Evolutionary conservation across 1,140 invertebrate species (phyloP).

Genomic region (Heliconius hewitsoni): DNA sequence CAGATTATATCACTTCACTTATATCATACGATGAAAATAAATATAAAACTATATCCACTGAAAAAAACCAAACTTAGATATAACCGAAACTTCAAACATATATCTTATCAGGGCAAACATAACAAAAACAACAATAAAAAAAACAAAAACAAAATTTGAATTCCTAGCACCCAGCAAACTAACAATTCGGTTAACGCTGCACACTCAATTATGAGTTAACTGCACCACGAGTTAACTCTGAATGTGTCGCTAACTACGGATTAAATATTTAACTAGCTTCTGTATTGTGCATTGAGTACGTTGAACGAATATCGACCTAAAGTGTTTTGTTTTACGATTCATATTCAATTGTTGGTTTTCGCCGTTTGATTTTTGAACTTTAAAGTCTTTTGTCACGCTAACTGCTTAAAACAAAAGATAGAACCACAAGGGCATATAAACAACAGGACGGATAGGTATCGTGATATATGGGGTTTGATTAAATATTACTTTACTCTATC

Average conservation of each 20-base stretch:
- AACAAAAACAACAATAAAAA: background rate
- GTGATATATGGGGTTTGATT: background rate
- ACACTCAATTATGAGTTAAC: conserved; percentile 66
- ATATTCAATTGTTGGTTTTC: conserved; percentile 33
- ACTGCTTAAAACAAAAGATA: conserved; percentile 5
- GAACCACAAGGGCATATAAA: background rate
- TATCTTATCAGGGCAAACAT: background rate
- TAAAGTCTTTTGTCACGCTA: conserved; percentile 22
- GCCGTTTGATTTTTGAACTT: conserved; percentile 20
- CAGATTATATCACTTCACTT: too few species aligned
- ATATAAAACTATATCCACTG: background rate
- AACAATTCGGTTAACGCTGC: conserved; percentile 62
- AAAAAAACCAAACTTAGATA: background rate
- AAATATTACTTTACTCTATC: background rate
- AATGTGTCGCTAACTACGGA: conserved; percentile 63
- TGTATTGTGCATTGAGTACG: conserved; percentile 47
- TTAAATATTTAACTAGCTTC: conserved; percentile 56
- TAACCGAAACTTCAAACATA: conserved; percentile 18
- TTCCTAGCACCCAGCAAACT: conserved; percentile 43
- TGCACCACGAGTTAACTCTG: conserved; percentile 62
- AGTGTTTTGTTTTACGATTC: conserved; percentile 36
- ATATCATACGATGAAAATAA: background rate
- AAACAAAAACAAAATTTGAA: conserved; percentile 13
- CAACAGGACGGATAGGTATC: background rate
- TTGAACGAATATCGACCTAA: conserved; percentile 44